Conservation (phyloP, 1,140 invertebrate genomes). For the Capitella teleta region DNA sequence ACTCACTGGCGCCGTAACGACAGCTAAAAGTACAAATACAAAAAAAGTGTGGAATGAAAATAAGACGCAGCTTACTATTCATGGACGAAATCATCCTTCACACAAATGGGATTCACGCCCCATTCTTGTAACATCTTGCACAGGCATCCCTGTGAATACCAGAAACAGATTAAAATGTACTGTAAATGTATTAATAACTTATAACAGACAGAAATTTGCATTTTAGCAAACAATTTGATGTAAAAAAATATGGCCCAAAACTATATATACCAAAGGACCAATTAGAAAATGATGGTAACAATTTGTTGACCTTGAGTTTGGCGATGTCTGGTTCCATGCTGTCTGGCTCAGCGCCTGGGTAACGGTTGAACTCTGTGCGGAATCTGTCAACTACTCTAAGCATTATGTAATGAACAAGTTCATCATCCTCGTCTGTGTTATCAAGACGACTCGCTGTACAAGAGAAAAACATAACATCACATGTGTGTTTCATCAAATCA, state of each 20-base stretch:
- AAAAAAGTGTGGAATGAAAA: too few relatives aligned
- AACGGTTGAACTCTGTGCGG: slow-evolving; percentile 71
- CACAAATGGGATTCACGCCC: slow-evolving; percentile 55
- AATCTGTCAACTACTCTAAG: slow-evolving; percentile 84
- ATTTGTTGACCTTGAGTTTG: slow-evolving; percentile 72
- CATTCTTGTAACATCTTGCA: slow-evolving; percentile 73
- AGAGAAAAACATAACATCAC: background rate
- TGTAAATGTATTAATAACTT: background rate
- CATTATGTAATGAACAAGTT: slow-evolving; percentile 72
- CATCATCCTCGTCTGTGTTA: slow-evolving; percentile 24
- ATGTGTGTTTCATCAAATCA: background rate
- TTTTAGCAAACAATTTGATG: too few relatives aligned
- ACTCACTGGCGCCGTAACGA: slow-evolving; percentile 79
- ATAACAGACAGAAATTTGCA: slow-evolving; percentile 11
- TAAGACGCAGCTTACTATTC: slow-evolving; percentile 56
- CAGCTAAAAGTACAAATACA: too few relatives aligned
- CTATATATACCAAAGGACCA: too few relatives aligned
- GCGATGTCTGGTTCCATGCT: slow-evolving; percentile 80
- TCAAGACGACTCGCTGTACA: slow-evolving; percentile 43
- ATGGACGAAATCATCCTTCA: slow-evolving; percentile 88
- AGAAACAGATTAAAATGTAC: background rate
- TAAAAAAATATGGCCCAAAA: too few relatives aligned
- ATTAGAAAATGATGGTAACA: too few relatives aligned
- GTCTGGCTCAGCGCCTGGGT: slow-evolving; percentile 78
- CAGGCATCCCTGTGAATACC: slow-evolving; percentile 50